These are phyloP conservation scores for Calyptomena viridis DNA, from an alignment of 2,113 vertebrate species.

Conservation along the genomic window DNA sequence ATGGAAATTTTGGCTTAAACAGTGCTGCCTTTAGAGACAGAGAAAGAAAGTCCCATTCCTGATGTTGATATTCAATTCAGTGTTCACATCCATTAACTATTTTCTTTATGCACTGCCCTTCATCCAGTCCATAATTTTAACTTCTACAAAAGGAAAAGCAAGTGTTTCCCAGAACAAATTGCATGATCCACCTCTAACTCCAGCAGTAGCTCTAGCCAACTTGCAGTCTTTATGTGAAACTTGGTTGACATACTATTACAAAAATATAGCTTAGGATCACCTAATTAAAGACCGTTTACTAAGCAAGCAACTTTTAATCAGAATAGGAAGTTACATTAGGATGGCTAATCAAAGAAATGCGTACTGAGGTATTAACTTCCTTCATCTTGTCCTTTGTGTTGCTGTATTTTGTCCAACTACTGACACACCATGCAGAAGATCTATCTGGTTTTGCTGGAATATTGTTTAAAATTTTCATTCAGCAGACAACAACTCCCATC, in stretches of 20 bases:
- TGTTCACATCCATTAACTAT: background rate
- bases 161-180: background rate
- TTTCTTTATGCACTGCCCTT: background rate
- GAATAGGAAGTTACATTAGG: background rate
- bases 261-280: background rate
- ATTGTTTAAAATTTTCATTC: background rate
- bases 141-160: background rate
- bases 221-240: background rate
- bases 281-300: background rate
- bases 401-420: background rate
- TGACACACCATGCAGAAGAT: rapidly evolving
- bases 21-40: background rate
- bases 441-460: background rate
- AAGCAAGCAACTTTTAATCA: background rate
- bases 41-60: background rate
- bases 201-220: background rate
- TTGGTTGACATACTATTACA: background rate
- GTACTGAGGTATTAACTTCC: background rate
- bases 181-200: background rate
- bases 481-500: background rate
- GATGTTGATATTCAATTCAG: background rate
- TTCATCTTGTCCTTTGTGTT: background rate
- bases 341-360: background rate
- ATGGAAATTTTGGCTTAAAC: background rate
- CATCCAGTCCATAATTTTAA: background rate